A percentile compares a stretch with the other conserved stretches of the same genome.
Evolutionary conservation across 2,888 invertebrate species (phyloP).

Genomic region (Orchesella flavescens): DNA sequence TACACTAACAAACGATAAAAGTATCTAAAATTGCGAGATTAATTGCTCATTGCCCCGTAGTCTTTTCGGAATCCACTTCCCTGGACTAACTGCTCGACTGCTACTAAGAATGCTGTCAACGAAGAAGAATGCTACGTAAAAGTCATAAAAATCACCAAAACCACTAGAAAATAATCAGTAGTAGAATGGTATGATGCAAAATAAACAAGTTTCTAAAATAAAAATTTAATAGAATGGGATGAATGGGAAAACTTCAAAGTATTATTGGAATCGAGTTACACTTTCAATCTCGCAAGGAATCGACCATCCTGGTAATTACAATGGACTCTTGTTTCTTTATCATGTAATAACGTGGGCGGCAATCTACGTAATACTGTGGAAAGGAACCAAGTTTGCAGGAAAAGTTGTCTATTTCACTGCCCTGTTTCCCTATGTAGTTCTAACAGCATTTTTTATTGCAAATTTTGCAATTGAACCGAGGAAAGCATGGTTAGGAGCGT

Average conservation of each 20-base stretch:
- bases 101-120: no score
- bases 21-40: no score
- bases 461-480: constrained; percentile 11
- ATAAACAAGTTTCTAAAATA: no score
- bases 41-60: constrained; percentile 10
- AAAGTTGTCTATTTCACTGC: constrained; percentile 89
- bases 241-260: constrained; percentile 28
- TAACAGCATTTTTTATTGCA: constrained; percentile 83
- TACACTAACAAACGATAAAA: no score
- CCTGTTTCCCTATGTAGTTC: constrained; percentile 90
- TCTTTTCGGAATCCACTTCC: constrained; percentile 45
- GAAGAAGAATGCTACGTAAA: no score
- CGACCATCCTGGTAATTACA: constrained; percentile 37
- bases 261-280: constrained; percentile 52
- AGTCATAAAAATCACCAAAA: no score
- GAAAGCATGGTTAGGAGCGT: constrained; percentile 24
- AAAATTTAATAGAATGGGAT: no score
- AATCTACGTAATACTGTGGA: constrained; percentile 49
- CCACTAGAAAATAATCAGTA: no score
- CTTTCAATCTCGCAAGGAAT: constrained; percentile 38
- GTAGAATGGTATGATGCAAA: no score
- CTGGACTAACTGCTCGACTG: background rate
- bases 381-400: constrained; percentile 53
- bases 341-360: constrained; percentile 30
- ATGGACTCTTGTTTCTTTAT: constrained; percentile 27